Conservation (phyloP, 2,888 invertebrate species). For the Apoderus coryli region DNA sequence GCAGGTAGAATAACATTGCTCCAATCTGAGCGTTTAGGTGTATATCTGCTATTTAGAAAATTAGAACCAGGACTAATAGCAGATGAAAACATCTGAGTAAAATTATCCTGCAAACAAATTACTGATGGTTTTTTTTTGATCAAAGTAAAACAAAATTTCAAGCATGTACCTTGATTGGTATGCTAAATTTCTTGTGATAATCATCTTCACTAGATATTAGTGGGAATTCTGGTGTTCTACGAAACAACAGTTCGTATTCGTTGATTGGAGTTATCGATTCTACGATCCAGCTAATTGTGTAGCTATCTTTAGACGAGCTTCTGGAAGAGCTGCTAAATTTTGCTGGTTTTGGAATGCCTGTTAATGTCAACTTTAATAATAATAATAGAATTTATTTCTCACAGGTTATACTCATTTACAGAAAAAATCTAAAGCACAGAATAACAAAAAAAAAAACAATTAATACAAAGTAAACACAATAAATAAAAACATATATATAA, state of each 20-base stretch:
- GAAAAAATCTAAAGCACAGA: no score
- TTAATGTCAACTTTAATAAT: conserved; percentile 11
- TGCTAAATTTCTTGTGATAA: no score
- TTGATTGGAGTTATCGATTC: conserved; percentile 52
- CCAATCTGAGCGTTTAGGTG: conserved; percentile 37
- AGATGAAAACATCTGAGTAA: no score
- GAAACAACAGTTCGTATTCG: conserved; percentile 50
- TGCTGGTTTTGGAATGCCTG: conserved; percentile 49
- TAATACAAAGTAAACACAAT: no score
- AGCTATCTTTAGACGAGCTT: conserved; percentile 43
- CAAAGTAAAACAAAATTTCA: neutral
- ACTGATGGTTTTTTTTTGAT: conserved; percentile 1
- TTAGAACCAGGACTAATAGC: no score
- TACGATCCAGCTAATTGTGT: conserved; percentile 54
- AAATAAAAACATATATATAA: no score
- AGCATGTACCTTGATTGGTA: no score
- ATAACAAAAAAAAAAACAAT: no score
- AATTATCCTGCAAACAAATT: conserved; percentile 26
- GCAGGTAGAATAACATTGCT: conserved; percentile 44
- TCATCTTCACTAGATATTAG: conserved; percentile 30
- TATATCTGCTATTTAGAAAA: conserved; percentile 27
- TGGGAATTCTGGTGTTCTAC: conserved; percentile 39
- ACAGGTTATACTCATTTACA: no score
- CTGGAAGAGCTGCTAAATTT: conserved; percentile 47
- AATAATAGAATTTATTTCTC: neutral